These are phyloP conservation scores for Lepus americanus DNA, from an alignment of 2,113 vertebrate genomes.

Conservation along the genomic window DNA sequence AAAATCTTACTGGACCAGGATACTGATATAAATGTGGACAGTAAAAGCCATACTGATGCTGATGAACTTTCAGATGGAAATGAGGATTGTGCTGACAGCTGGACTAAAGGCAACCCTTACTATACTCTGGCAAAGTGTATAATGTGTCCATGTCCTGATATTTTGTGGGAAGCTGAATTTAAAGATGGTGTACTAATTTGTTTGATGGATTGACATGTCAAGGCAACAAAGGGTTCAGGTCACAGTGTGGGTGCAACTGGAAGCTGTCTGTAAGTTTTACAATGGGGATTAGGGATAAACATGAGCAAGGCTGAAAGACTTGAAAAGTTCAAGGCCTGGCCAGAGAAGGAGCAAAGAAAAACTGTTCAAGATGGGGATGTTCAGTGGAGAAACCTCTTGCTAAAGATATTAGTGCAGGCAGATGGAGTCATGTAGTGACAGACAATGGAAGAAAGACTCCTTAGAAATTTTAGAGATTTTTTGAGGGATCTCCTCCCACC, in stretches of 20 bases:
- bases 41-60: not conserved
- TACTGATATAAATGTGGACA: not conserved
- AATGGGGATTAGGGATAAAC: not conserved
- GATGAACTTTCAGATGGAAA: not conserved
- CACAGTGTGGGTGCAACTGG: not conserved
- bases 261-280: not conserved
- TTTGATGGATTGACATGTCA: not conserved
- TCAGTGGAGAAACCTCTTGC: not conserved
- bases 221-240: not conserved
- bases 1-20: no score
- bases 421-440: not conserved
- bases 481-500: not conserved
- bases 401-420: not conserved
- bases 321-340: not conserved
- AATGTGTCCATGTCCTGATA: not conserved
- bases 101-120: not conserved
- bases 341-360: not conserved
- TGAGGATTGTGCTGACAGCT: not conserved
- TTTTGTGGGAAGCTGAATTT: not conserved
- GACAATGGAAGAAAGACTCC: not conserved
- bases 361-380: no score
- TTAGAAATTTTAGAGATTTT: not conserved
- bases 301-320: not conserved
- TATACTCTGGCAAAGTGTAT: not conserved
- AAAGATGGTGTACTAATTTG: not conserved